A percentile compares a stretch with the other conserved stretches of the same genome.
These are phyloP conservation scores for Diorhabda elongata DNA, from an alignment of 1,140 invertebrate species.

Conservation along the genomic window DNA sequence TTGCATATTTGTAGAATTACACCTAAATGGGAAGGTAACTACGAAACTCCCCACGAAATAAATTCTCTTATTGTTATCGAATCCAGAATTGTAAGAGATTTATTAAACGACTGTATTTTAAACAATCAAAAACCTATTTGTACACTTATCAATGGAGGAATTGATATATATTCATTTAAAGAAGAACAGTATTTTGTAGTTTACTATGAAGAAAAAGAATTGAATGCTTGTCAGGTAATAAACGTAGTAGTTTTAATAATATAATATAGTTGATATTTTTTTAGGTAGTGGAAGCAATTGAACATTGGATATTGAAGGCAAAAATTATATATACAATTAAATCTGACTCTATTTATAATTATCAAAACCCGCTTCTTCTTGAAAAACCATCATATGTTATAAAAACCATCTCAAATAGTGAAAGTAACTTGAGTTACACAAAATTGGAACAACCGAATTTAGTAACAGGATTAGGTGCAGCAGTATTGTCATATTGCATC, in stretches of 20 bases:
- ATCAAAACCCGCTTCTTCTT: constrained; percentile 23
- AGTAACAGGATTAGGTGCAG: constrained; percentile 34
- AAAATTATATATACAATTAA: constrained; percentile 33
- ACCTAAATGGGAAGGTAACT: constrained; percentile 31
- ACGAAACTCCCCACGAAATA: constrained; percentile 24
- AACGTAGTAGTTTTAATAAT: too few relatives aligned
- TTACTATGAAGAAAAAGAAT: constrained; percentile 28
- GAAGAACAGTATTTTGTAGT: constrained; percentile 23
- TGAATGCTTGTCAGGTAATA: constrained; percentile 27
- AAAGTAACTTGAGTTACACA: constrained; percentile 21
- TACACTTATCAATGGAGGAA: constrained; percentile 26
- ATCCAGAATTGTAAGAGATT: constrained; percentile 28
- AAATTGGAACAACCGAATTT: constrained; percentile 37
- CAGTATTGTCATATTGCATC: constrained; percentile 34
- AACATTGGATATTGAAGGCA: constrained; percentile 28
- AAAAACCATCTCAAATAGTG: constrained; percentile 25
- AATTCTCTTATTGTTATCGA: constrained; percentile 36
- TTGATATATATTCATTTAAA: constrained; percentile 22
- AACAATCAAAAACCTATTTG: constrained; percentile 20
- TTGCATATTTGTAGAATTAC: constrained; percentile 22
- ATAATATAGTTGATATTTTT: constrained; percentile 10
- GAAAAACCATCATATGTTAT: constrained; percentile 23
- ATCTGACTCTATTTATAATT: constrained; percentile 26
- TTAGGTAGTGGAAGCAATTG: constrained; percentile 33
- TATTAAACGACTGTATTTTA: constrained; percentile 27